Conservation (phyloP, 2,888 invertebrate genomes). For the Cecidostiba fungosa region DNA sequence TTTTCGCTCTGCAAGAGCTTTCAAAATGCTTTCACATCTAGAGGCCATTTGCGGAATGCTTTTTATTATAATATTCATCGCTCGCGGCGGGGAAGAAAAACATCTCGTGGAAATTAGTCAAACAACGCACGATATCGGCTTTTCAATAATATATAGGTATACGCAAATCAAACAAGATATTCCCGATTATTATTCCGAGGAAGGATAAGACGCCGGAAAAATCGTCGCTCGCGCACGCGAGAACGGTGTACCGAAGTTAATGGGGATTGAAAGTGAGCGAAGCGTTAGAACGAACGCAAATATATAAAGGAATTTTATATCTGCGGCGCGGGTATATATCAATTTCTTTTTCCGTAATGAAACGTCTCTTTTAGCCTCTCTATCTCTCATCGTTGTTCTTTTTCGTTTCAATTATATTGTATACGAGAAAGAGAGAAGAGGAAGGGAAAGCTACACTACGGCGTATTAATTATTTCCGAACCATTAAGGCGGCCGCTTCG, state of each 20-base stretch:
- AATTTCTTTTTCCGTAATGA: conserved; percentile 18
- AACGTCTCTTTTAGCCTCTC: background rate
- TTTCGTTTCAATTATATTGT: conserved; percentile 33
- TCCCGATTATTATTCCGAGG: no score
- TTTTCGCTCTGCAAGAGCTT: background rate
- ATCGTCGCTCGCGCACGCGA: background rate
- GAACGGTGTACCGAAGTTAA: conserved; percentile 4
- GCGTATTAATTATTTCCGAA: conserved; percentile 42
- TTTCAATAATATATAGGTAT: background rate
- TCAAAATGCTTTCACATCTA: background rate
- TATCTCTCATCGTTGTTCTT: background rate
- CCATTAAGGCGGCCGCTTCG: conserved; percentile 40
- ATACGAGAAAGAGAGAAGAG: background rate
- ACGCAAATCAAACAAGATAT: background rate
- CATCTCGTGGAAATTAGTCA: no score
- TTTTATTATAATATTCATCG: background rate
- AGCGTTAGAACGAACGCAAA: background rate
- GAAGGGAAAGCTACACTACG: background rate
- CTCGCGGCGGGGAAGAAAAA: background rate
- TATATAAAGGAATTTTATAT: conserved; percentile 2
- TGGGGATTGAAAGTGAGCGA: conserved; percentile 37
- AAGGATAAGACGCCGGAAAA: no score
- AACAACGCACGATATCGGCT: no score
- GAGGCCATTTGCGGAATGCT: background rate
- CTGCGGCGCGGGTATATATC: background rate